Evolutionary conservation across 2,113 vertebrate species (phyloP).

Genomic region (Gobiocypris rarus): DNA sequence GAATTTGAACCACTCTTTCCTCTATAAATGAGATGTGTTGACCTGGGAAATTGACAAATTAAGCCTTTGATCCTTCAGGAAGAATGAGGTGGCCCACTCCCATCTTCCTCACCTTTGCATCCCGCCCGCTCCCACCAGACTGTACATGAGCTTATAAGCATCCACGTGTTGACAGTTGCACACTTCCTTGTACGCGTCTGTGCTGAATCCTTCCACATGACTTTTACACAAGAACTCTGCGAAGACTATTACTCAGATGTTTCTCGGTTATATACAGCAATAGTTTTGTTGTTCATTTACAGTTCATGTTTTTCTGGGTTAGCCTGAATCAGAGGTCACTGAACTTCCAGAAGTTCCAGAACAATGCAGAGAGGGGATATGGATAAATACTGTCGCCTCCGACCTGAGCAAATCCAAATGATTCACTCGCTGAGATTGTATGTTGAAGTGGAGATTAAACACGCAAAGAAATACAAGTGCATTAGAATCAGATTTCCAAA

Average conservation of each 20-base stretch:
- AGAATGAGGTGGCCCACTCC: constrained; percentile 36
- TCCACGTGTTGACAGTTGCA: constrained; percentile 25
- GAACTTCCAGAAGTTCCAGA: not conserved
- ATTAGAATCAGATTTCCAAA: not conserved
- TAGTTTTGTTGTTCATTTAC: not conserved
- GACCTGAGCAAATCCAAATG: not conserved
- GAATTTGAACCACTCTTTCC: constrained; percentile 1
- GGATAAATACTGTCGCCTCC: not conserved
- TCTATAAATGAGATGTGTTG: constrained; percentile 51
- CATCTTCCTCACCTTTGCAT: constrained; percentile 16
- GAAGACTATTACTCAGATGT: not conserved
- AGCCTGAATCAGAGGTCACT: not conserved
- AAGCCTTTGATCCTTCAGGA: constrained; percentile 46
- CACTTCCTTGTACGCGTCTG: constrained; percentile 3
- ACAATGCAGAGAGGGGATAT: not conserved
- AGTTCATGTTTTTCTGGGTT: not conserved
- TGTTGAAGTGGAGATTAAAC: not conserved
- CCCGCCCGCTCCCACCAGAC: not conserved
- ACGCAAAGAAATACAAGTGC: not conserved
- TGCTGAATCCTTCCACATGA: not conserved
- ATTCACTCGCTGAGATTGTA: not conserved
- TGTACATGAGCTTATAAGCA: constrained; percentile 10
- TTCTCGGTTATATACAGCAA: not conserved
- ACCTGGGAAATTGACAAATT: constrained; percentile 43
- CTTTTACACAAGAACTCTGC: not conserved